Percentiles rank a stretch among this genome's conserved stretches.
These are phyloP conservation scores for Sinocyclocheilus anophthalmus DNA, from an alignment of 2,113 vertebrate genomes.

Conservation along the genomic window DNA sequence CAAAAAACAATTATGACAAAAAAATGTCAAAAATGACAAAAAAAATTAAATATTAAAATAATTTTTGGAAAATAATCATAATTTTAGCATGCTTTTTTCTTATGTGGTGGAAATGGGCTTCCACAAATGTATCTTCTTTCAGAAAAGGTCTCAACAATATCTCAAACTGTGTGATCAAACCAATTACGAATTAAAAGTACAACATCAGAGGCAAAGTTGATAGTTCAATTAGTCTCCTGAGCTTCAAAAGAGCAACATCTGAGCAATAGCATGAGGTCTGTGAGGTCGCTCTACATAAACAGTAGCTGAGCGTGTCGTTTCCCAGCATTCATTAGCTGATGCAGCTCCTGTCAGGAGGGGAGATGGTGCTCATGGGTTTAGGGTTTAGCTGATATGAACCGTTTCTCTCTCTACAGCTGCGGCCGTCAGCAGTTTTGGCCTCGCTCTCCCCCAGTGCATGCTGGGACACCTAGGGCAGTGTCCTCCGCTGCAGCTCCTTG, in stretches of 20 bases:
- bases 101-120: no score
- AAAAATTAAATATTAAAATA: no score
- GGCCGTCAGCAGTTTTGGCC: conserved; percentile 10
- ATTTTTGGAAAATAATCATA: no score
- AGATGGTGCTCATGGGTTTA: neutral
- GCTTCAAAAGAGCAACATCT: neutral
- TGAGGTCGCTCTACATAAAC: neutral
- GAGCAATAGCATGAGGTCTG: neutral
- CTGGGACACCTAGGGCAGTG: conserved; percentile 20
- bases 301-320: neutral
- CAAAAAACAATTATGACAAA: no score
- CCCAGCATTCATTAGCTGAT: conserved; percentile 10
- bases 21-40: no score
- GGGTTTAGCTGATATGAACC: conserved; percentile 11
- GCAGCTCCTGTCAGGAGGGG: neutral
- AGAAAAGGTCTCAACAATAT: neutral
- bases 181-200: neutral
- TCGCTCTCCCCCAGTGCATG: neutral
- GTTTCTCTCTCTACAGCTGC: conserved; percentile 21
- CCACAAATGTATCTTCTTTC: no score
- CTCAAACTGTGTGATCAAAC: neutral
- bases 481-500: neutral
- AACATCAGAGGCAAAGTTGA: neutral
- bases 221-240: neutral
- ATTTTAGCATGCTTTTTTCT: no score